Conservation (phyloP, 2,113 vertebrate genomes). For the Lucifuga dentata region DNA sequence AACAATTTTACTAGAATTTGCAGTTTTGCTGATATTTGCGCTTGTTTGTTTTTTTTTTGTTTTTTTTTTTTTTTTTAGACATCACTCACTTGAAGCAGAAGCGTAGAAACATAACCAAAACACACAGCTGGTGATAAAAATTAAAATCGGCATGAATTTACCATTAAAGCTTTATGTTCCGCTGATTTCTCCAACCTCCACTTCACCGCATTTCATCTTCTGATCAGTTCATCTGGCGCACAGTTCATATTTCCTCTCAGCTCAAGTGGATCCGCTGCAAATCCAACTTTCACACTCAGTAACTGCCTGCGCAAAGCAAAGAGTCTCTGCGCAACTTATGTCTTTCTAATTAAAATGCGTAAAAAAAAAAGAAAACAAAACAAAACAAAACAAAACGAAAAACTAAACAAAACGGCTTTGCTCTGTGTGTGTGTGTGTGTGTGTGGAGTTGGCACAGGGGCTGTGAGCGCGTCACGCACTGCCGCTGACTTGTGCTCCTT, state of each 20-base stretch:
- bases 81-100: no score
- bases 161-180: slow-evolving; percentile 36
- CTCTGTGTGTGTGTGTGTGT: neutral
- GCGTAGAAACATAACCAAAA: no score
- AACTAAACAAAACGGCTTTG: neutral
- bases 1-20: no score
- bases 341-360: no score
- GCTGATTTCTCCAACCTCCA: slow-evolving; percentile 23
- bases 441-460: slow-evolving; percentile 19
- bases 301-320: neutral
- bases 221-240: slow-evolving; percentile 38
- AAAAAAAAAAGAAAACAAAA: no score
- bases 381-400: neutral
- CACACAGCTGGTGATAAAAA: neutral
- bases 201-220: slow-evolving; percentile 61
- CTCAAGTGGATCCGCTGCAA: slow-evolving; percentile 45
- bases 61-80: no score
- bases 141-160: slow-evolving; percentile 47
- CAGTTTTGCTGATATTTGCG: no score
- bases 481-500: slow-evolving; percentile 50
- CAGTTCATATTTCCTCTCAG: slow-evolving; percentile 27
- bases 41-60: no score
- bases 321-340: neutral
- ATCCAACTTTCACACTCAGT: slow-evolving; percentile 70
- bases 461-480: slow-evolving; percentile 25